Conservation (phyloP, 1,140 invertebrate species). For the Cephus cinctus region DNA sequence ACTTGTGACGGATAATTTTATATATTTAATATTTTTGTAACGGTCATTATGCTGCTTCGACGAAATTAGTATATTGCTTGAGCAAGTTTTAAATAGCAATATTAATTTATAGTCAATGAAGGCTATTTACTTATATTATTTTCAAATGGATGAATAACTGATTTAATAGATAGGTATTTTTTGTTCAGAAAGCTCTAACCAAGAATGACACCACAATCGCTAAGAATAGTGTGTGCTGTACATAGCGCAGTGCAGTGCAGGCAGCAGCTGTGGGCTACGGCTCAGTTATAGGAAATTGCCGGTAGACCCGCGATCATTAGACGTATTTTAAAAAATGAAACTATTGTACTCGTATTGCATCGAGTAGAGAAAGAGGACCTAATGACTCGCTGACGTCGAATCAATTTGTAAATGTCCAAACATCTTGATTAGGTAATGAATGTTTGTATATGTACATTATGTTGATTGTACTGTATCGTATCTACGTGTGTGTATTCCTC, state of each 20-base stretch:
- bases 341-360: constrained; percentile 1
- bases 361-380: constrained; percentile 32
- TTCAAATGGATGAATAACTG: too few relatives aligned
- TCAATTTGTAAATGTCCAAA: constrained; percentile 21
- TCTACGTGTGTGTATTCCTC: constrained; percentile 55
- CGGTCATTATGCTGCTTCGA: too few relatives aligned
- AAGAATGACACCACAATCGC: constrained; percentile 44
- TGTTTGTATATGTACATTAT: constrained; percentile 57
- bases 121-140: too few relatives aligned
- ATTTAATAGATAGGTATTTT: too few relatives aligned
- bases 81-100: too few relatives aligned
- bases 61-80: not conserved
- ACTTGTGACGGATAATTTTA: too few relatives aligned
- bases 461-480: constrained; percentile 44
- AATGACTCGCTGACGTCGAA: constrained; percentile 27
- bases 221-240: constrained; percentile 51
- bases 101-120: too few relatives aligned
- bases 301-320: constrained; percentile 32
- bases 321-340: constrained; percentile 1
- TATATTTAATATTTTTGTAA: too few relatives aligned
- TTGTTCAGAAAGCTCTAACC: constrained; percentile 26
- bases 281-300: constrained; percentile 46
- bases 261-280: constrained; percentile 54
- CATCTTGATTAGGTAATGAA: constrained; percentile 20
- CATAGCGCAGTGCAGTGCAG: constrained; percentile 56